Evolutionary conservation across 2,888 invertebrate species (phyloP).

Genomic region (Pristionchus japonicus): DNA sequence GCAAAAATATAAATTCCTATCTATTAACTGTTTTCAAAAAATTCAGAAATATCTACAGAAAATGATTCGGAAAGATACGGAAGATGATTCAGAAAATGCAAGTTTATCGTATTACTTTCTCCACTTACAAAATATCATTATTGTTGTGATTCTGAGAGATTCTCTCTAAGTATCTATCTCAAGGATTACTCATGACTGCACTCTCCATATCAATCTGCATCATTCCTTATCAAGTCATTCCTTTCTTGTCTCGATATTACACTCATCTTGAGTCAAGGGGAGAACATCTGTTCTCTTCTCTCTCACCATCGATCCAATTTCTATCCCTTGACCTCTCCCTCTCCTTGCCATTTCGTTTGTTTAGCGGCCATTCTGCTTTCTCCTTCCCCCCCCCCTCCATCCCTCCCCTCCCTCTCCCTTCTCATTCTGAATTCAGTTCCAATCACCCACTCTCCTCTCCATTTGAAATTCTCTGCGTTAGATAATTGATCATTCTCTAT

Average conservation of each 20-base stretch:
- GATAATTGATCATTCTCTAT: neutral
- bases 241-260: neutral
- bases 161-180: no score
- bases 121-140: no score
- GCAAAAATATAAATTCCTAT: no score
- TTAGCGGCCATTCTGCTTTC: slow-evolving; percentile 27
- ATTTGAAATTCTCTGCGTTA: neutral
- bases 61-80: no score
- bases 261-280: neutral
- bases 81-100: no score
- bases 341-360: slow-evolving; percentile 23
- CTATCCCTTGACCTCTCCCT: slow-evolving; percentile 15
- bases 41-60: no score
- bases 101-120: no score
- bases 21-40: no score
- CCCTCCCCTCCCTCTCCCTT: neutral
- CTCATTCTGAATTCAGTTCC: slow-evolving; percentile 30
- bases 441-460: neutral
- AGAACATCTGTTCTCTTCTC: slow-evolving; percentile 1
- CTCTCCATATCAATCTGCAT: slow-evolving; percentile 4
- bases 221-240: neutral
- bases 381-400: neutral
- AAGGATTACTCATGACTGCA: no score
- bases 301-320: neutral
- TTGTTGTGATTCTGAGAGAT: no score